Percentiles rank a stretch among this genome's conserved stretches.
These are phyloP conservation scores for Ichneumoninae sp. DNA, from an alignment of 2,888 invertebrate genomes.

Conservation along the genomic window DNA sequence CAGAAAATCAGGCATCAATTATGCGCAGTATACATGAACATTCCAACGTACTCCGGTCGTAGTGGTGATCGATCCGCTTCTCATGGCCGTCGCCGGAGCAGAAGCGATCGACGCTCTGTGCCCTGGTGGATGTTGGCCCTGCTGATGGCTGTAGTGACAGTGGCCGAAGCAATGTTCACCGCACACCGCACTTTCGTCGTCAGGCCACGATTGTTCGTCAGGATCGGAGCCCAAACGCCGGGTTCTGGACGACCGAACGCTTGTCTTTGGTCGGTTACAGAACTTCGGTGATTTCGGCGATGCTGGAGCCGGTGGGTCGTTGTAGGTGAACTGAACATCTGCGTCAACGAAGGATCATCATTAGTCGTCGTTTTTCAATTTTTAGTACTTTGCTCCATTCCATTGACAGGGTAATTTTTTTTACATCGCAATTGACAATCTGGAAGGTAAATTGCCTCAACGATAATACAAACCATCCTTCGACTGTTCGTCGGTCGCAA, in stretches of 20 bases:
- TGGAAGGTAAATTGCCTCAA: background rate
- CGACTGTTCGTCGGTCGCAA: constrained; percentile 69
- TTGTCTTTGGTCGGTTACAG: constrained; percentile 60
- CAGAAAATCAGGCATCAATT: too few relatives aligned
- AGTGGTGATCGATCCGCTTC: constrained; percentile 79
- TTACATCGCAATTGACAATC: background rate
- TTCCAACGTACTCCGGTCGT: constrained; percentile 73
- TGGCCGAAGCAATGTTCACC: constrained; percentile 58
- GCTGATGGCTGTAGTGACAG: constrained; percentile 58
- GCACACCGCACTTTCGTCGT: constrained; percentile 69
- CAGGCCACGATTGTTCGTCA: constrained; percentile 71
- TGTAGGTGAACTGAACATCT: constrained; percentile 76
- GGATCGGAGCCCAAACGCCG: constrained; percentile 69
- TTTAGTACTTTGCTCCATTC: background rate
- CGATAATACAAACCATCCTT: constrained; percentile 72
- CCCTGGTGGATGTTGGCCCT: constrained; percentile 66
- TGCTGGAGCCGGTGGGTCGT: constrained; percentile 68
- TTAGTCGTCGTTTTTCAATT: background rate
- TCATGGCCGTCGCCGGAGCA: constrained; percentile 74
- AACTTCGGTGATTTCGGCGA: constrained; percentile 68
- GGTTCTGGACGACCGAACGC: constrained; percentile 56
- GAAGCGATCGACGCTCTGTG: constrained; percentile 78
- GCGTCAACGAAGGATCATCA: constrained; percentile 1
- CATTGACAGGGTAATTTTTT: background rate
- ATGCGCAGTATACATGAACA: background rate